Evolutionary conservation across 2,797 vertebrate genomes (phyloP).

Genomic region (Sebastes minor): DNA sequence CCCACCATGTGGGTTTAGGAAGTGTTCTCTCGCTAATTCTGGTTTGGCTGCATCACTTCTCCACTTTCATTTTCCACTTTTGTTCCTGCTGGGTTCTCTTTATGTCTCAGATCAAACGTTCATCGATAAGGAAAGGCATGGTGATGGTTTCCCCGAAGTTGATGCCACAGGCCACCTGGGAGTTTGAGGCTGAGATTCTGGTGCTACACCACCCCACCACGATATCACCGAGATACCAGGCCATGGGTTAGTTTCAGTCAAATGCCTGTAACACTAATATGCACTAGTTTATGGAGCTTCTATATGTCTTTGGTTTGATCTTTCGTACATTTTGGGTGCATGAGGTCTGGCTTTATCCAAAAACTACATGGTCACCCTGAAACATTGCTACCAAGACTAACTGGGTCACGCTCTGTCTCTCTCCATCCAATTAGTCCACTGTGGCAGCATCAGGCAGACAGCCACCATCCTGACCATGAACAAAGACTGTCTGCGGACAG

Average conservation of each 20-base stretch:
- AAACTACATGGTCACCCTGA: neutral
- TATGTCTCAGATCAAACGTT: constrained; percentile 90
- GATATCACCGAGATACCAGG: constrained; percentile 95
- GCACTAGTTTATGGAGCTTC: neutral
- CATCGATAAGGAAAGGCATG: constrained; percentile 97
- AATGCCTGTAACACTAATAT: neutral
- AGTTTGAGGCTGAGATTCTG: constrained; percentile 96
- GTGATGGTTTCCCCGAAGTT: constrained; percentile 95
- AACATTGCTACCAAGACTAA: neutral
- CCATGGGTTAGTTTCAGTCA: constrained; percentile 87
- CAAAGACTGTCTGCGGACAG: constrained; percentile 94
- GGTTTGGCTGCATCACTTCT: constrained; percentile 1
- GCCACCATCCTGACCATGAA: constrained; percentile 97
- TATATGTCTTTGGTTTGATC: neutral
- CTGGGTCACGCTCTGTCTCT: neutral
- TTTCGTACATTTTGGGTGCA: neutral
- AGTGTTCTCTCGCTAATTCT: neutral
- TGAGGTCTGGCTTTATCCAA: neutral
- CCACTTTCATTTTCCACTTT: neutral
- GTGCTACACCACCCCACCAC: constrained; percentile 96
- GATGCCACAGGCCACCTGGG: constrained; percentile 95
- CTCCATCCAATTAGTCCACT: constrained; percentile 72
- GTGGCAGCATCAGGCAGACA: constrained; percentile 95
- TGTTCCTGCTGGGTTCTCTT: neutral
- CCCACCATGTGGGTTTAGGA: neutral